phyloP scores from a whole-genome alignment of 2,888 invertebrate genomes.

The Cartodere bifasciata region DNA sequence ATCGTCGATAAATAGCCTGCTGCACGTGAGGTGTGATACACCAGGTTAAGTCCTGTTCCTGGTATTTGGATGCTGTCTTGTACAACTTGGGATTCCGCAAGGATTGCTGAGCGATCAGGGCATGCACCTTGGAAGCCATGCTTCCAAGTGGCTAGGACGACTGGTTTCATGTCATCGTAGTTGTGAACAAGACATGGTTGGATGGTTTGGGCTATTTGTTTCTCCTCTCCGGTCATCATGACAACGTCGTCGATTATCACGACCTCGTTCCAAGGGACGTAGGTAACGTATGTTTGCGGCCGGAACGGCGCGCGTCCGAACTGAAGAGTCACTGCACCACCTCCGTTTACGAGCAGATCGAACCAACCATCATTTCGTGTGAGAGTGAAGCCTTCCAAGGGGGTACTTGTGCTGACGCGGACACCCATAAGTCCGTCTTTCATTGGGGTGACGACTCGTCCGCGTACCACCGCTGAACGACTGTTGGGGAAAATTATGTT shows the following conservation, averaged over 20 bases:
- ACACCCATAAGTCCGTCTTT: conserved; percentile 93
- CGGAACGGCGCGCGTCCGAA: conserved; percentile 88
- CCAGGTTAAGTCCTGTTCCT: conserved; percentile 87
- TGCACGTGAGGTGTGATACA: conserved; percentile 91
- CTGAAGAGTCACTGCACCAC: conserved; percentile 88
- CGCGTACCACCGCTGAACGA: conserved; percentile 93
- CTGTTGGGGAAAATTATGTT: conserved; percentile 38
- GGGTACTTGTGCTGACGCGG: conserved; percentile 84
- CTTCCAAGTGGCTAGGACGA: conserved; percentile 87
- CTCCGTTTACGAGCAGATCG: conserved; percentile 98
- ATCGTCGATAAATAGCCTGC: conserved; percentile 89
- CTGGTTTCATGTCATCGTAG: conserved; percentile 86
- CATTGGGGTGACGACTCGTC: conserved; percentile 81
- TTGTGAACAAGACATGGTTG: conserved; percentile 80
- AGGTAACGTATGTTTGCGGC: conserved; percentile 75
- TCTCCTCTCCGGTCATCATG: conserved; percentile 73
- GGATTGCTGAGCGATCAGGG: conserved; percentile 79
- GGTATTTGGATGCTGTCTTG: conserved; percentile 92
- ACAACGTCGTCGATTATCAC: conserved; percentile 86
- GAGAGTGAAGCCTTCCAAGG: conserved; percentile 91
- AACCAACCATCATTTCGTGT: conserved; percentile 92
- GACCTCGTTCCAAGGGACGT: conserved; percentile 96
- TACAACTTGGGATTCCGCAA: conserved; percentile 86
- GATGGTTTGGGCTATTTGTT: conserved; percentile 47
- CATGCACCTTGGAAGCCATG: conserved; percentile 93